Percentiles rank a stretch among this genome's conserved stretches.
Evolutionary conservation across 2,113 vertebrate genomes (phyloP).

Genomic region (Microcebus murinus): DNA sequence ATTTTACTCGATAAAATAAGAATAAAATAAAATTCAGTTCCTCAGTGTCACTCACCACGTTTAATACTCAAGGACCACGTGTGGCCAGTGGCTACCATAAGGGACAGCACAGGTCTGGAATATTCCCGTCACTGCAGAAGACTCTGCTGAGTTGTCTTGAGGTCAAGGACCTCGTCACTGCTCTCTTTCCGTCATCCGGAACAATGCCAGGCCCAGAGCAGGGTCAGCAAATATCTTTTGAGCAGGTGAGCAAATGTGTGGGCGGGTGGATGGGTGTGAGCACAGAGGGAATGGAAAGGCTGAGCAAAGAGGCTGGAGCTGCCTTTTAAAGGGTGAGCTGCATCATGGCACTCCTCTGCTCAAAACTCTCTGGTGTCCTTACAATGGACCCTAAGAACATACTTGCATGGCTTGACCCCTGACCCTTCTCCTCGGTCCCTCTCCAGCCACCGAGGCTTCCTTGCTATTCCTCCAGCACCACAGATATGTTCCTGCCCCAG

Average conservation of each 20-base stretch:
- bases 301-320: background rate
- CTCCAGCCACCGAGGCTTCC: background rate
- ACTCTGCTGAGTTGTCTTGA: background rate
- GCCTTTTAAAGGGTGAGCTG: background rate
- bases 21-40: background rate
- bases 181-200: background rate
- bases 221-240: background rate
- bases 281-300: background rate
- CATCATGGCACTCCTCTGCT: background rate
- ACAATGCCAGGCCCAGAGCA: background rate
- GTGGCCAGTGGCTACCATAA: no score
- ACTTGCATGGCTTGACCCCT: no score
- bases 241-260: background rate
- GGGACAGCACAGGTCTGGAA: fast-evolving
- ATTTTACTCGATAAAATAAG: background rate
- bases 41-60: background rate
- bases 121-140: background rate
- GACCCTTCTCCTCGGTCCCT: background rate
- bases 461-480: background rate
- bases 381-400: background rate
- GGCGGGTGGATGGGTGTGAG: background rate
- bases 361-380: background rate
- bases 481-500: background rate
- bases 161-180: background rate
- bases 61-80: background rate